These are phyloP conservation scores for Prunella strophiata DNA, from an alignment of 2,797 vertebrate species.

Conservation along the genomic window DNA sequence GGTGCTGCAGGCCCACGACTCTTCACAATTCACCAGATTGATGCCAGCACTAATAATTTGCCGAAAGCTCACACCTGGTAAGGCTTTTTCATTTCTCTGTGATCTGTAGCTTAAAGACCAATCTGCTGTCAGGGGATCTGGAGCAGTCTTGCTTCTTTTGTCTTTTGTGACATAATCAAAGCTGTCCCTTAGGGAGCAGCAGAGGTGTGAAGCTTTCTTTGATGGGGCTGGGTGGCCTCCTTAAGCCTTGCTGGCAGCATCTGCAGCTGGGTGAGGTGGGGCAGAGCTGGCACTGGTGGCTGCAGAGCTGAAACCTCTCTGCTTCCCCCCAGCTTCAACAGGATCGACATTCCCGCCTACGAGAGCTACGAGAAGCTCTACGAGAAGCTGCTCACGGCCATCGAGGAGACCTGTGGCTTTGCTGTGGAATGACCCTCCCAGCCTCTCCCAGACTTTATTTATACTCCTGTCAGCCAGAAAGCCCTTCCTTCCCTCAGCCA, in stretches of 20 bases:
- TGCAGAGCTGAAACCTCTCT: background rate
- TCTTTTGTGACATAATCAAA: background rate
- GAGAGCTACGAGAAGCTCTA: constrained; percentile 97
- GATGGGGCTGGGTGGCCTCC: background rate
- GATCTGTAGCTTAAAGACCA: background rate
- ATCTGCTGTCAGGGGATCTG: background rate
- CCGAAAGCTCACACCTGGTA: constrained; percentile 98
- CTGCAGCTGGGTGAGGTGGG: background rate
- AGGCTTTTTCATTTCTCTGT: constrained; percentile 20
- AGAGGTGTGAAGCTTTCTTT: background rate
- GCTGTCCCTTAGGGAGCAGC: background rate
- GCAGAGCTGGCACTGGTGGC: background rate
- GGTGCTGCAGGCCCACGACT: constrained; percentile 94
- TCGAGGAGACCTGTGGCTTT: constrained; percentile 97
- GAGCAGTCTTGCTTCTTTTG: background rate
- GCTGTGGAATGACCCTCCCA: constrained; percentile 89
- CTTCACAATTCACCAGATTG: constrained; percentile 97
- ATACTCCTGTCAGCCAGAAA: constrained; percentile 68
- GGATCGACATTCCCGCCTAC: constrained; percentile 97
- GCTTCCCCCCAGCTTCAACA: constrained; percentile 87
- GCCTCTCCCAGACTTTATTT: constrained; percentile 72
- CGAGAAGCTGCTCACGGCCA: constrained; percentile 94
- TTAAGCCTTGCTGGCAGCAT: background rate
- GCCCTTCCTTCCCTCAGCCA: constrained; percentile 71
- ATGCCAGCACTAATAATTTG: constrained; percentile 93